Evolutionary conservation across 2,797 vertebrate genomes (phyloP).

Genomic region (Enoplosus armatus): DNA sequence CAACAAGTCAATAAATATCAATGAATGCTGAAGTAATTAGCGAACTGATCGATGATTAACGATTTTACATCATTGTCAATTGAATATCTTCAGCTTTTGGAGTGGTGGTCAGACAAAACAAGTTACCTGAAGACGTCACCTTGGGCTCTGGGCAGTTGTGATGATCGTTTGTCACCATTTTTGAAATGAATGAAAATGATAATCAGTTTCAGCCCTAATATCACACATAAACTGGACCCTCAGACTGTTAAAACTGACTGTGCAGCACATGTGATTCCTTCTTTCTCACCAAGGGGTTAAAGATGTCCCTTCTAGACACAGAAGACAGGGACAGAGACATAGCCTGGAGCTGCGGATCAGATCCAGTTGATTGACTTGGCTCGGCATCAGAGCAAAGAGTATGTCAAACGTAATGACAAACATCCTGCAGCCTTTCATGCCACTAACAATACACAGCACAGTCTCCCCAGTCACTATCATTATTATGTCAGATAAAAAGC

Average conservation of each 20-base stretch:
- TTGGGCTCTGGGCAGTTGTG: too few species aligned
- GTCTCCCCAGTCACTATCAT: neutral
- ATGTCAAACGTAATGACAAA: slow-evolving; percentile 30
- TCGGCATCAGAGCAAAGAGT: slow-evolving; percentile 5
- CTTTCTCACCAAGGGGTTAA: neutral
- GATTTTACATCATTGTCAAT: neutral
- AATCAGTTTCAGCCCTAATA: neutral
- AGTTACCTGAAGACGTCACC: too few species aligned
- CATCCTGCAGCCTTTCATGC: slow-evolving; percentile 21
- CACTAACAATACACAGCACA: slow-evolving; percentile 11
- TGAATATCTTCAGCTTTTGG: neutral
- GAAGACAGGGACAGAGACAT: neutral
- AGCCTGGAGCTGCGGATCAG: slow-evolving; percentile 40
- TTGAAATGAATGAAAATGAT: too few species aligned
- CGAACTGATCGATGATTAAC: neutral
- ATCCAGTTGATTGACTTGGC: slow-evolving; percentile 18
- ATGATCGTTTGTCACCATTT: too few species aligned
- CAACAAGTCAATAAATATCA: neutral
- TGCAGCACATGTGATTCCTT: neutral
- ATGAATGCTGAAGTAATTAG: neutral
- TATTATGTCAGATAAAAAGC: slow-evolving; percentile 14
- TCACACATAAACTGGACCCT: neutral
- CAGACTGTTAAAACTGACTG: too few species aligned
- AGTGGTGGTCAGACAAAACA: too few species aligned
- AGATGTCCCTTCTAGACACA: too few species aligned